Base-by-base conservation (phyloP, 2,888 invertebrate genomes). In the Scrobipalpa costella region DNA sequence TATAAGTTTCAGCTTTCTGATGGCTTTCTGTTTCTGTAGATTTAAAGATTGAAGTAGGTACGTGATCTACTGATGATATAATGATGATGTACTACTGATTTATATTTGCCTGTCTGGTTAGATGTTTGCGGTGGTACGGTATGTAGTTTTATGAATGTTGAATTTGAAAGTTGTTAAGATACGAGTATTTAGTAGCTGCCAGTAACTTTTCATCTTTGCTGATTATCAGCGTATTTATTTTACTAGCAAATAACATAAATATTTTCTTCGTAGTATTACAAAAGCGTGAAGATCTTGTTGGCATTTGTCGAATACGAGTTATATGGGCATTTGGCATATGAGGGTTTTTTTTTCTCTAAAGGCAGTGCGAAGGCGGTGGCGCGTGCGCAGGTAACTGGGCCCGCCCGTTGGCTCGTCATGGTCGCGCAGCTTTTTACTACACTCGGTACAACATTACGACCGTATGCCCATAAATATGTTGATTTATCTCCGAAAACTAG, bases 381-480 rank as follows among this genome's bases (percentile, higher is more conserved):
- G 72, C 75, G 74, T 77, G 77, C 69, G 38, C 34, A 7, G 13
- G 67, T 71, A 81, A 76, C 78, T 81, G 75, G 82, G 81, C 67
- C 81, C 80, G 65, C 72, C 83, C 80, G 83, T 79, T 83, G 69
- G 34, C 44, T 36, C 70, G 70, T 69, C 67, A 73, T 68, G 73
- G 62, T 68, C 63, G 61, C 67, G 63, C 50, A 40, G 40, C 36
- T 19, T 38, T 58, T 38, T 58, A 38, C 57, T 34, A 34, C 57
- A 36, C 38, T 58, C n/a, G n/a, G n/a, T 19, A 58, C 36, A 38
- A 58, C 57, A 6, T 17, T 13, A 38, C n/a, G 17, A 7, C 0
- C 19, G 8, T 38, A 34, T 57, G 59, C 40, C 52, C 52, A 52
- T 52, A 27, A 52, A 74, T 71, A 68, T 72, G 44, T 44, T 52